Percentiles rank a stretch among this genome's conserved stretches.
Conservation (phyloP, 2,888 invertebrate species). For the Corythucha ciliata region DNA sequence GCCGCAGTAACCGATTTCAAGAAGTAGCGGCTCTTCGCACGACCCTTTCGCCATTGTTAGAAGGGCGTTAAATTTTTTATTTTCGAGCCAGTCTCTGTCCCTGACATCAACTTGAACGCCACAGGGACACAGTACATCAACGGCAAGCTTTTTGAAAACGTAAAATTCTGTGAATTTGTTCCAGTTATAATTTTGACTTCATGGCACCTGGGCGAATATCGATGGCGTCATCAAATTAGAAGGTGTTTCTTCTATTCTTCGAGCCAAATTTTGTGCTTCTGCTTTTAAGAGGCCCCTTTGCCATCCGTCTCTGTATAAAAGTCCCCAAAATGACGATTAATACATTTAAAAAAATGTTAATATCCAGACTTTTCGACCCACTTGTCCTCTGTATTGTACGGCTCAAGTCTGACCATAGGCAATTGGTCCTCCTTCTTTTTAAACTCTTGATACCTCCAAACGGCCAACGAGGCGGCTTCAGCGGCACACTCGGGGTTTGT, state of each 20-base stretch:
- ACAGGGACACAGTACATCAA: slow-evolving; percentile 48
- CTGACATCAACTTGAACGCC: slow-evolving; percentile 41
- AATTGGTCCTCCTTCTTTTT: slow-evolving; percentile 19
- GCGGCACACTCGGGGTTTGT: slow-evolving; percentile 44
- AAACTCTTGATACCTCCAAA: slow-evolving; percentile 39
- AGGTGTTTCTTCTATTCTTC: slow-evolving; percentile 31
- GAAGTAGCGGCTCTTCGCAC: slow-evolving; percentile 53
- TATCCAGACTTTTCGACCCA: slow-evolving; percentile 5
- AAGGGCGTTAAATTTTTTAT: slow-evolving; percentile 54
- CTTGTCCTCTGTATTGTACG: slow-evolving; percentile 25
- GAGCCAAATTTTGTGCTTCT: slow-evolving; percentile 28
- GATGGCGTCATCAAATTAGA: slow-evolving; percentile 30
- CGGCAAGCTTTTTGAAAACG: slow-evolving; percentile 41
- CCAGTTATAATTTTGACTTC: not conserved
- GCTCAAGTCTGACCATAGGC: slow-evolving; percentile 22
- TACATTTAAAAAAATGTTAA: slow-evolving; percentile 3
- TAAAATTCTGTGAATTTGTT: not conserved
- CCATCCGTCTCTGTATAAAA: slow-evolving; percentile 24
- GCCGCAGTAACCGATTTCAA: slow-evolving; percentile 54
- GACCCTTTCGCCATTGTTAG: slow-evolving; percentile 48
- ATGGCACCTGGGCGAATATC: slow-evolving; percentile 34
- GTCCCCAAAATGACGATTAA: not conserved
- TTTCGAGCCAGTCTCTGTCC: slow-evolving; percentile 55
- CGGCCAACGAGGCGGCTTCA: slow-evolving; percentile 42
- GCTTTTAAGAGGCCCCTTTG: slow-evolving; percentile 23